Base-by-base conservation (phyloP, 2,797 vertebrate species). In the Somateria mollissima region DNA sequence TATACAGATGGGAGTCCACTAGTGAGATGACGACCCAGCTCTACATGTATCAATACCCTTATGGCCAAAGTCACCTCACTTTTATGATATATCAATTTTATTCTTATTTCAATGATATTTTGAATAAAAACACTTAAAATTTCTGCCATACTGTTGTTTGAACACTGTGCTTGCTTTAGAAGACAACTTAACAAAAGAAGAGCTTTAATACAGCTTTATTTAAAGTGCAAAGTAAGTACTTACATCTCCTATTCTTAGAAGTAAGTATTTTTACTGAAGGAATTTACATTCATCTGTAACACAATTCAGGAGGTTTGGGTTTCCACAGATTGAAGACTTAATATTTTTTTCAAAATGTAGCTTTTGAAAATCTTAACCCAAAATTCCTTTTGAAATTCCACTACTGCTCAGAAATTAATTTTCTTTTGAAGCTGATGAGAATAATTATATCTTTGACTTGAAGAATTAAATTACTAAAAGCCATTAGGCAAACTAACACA, bases 171-270 rank as follows among this genome's bases (percentile, higher is more conserved):
- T 83, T 74, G 13, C 45, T 90, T 87, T 76, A 79, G 37, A 89
- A 94, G 47, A 73, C 2, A 18, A 34, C 60, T 67, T 78, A 80
- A 77, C 45, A 51, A 37, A 86, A 71, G 24, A 61, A 24, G 32
- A 96, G 32, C 13, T 86, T 93, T 91, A 91, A 91, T 61, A 73
- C 21, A 43, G 18, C n/a, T 94, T 95, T 96, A 94, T 94, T 95
- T 91, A 39, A 91, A 82, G 49, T 62, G 43, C 27, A 61, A 90
- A 92, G 15, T 49, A 74, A 22, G 47, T 49, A 64, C 7, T 69
- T 81, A 37, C 22, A 70, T 58, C 25, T 79, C n/a, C 78, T 79
- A 2, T 61, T 92, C 60, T 54, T 80, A 83, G 34, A 27, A 18
- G 21, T 56, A 65, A 45, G 15, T 85, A 36, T 92, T 89, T 93